These are phyloP conservation scores for Sebastes schlegelii DNA, from an alignment of 2,113 vertebrate genomes.

Conservation along the genomic window DNA sequence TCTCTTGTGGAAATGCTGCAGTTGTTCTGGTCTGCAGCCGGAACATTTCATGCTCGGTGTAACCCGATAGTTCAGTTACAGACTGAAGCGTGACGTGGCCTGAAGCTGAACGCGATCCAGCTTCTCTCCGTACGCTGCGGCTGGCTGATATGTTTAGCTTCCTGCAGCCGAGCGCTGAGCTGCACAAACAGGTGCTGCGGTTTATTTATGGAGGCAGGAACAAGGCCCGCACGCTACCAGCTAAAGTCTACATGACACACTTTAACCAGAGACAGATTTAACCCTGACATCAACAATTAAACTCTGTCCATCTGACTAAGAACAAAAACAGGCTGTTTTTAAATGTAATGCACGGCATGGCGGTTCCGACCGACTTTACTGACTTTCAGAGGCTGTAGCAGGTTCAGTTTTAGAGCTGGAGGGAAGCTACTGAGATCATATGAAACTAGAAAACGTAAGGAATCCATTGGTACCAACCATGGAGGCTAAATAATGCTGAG, in stretches of 20 bases:
- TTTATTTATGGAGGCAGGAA: slow-evolving; percentile 72
- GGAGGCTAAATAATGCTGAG: too few relatives aligned
- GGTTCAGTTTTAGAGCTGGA: too few relatives aligned
- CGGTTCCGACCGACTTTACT: too few relatives aligned
- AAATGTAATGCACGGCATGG: too few relatives aligned
- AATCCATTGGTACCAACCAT: too few relatives aligned
- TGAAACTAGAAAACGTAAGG: too few relatives aligned
- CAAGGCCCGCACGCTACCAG: slow-evolving; percentile 25
- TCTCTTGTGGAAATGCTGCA: background rate
- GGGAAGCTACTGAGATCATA: too few relatives aligned
- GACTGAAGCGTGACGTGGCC: slow-evolving; percentile 36
- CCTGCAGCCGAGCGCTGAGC: slow-evolving; percentile 58
- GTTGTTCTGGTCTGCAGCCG: slow-evolving; percentile 20
- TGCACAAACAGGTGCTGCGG: slow-evolving; percentile 71
- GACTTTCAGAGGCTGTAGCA: too few relatives aligned
- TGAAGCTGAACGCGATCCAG: slow-evolving; percentile 34
- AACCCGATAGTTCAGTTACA: slow-evolving; percentile 18
- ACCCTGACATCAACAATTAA: slow-evolving; percentile 43
- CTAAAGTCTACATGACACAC: slow-evolving; percentile 32
- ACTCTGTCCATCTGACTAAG: background rate
- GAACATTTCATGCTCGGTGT: slow-evolving; percentile 13
- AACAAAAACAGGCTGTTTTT: background rate
- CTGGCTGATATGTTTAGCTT: slow-evolving; percentile 60
- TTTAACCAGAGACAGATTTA: slow-evolving; percentile 33
- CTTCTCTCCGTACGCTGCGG: slow-evolving; percentile 2